phyloP scores from a whole-genome alignment of 2,888 invertebrate species.

The Melanchra persicariae region DNA sequence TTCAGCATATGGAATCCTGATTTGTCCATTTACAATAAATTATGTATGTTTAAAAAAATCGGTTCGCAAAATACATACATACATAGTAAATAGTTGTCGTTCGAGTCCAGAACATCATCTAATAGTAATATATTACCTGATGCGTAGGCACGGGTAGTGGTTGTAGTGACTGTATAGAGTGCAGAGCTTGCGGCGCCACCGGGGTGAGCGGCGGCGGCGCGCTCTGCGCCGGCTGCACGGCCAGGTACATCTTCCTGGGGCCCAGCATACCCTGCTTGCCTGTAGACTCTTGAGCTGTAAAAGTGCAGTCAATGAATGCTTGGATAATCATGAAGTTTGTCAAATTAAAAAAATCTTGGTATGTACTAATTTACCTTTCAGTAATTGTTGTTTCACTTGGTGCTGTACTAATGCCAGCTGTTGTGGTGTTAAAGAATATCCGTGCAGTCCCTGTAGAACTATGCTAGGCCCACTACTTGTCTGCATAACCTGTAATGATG shows the following conservation, averaged over 20 bases:
- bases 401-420: conserved; percentile 96
- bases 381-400: conserved; percentile 96
- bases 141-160: conserved; percentile 85
- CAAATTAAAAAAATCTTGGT: conserved; percentile 31
- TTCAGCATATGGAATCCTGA: conserved; percentile 35
- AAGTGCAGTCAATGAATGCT: conserved; percentile 68
- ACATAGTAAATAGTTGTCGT: conserved; percentile 44
- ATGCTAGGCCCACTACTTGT: conserved; percentile 96
- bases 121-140: conserved; percentile 90
- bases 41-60: conserved; percentile 33
- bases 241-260: conserved; percentile 96
- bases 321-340: conserved; percentile 38
- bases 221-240: conserved; percentile 93
- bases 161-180: conserved; percentile 70
- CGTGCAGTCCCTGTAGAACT: conserved; percentile 95
- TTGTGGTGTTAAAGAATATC: conserved; percentile 95
- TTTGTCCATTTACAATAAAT: conserved; percentile 54
- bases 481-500: conserved; percentile 92
- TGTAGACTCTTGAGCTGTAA: conserved; percentile 95
- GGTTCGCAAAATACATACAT: conserved; percentile 55
- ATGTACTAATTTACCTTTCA: conserved; percentile 92
- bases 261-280: conserved; percentile 96
- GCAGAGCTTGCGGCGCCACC: conserved; percentile 73
- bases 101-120: conserved; percentile 60
- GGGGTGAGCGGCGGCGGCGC: conserved; percentile 78